These are phyloP conservation scores for Xestoiulus laeticollis DNA, from an alignment of 2,888 invertebrate species.

Conservation along the genomic window DNA sequence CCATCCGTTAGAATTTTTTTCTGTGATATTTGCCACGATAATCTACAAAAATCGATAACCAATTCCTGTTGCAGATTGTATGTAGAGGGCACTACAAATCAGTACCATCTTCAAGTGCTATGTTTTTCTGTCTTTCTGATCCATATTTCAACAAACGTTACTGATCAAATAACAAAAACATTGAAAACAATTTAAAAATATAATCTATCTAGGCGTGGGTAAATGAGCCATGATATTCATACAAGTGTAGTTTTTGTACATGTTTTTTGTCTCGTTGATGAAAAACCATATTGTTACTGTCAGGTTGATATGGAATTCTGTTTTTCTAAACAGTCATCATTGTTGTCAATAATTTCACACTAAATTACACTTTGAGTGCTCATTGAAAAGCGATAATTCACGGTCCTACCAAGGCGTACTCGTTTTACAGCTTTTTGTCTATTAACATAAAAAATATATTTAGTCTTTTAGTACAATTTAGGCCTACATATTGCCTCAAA, in stretches of 20 bases:
- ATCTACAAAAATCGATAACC: not conserved
- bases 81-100: not conserved
- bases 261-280: not conserved
- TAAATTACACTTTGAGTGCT: not conserved
- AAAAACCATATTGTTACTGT: not conserved
- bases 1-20: not conserved
- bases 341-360: slow-evolving; percentile 13
- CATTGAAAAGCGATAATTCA: slow-evolving; percentile 33
- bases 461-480: not conserved
- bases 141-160: not conserved
- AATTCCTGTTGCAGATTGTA: not conserved
- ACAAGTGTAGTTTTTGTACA: too few relatives aligned
- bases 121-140: not conserved
- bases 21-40: not conserved
- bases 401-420: not conserved
- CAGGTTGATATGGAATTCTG: not conserved
- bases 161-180: not conserved
- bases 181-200: not conserved
- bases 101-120: not conserved
- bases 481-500: not conserved
- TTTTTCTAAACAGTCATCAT: not conserved
- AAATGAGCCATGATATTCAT: too few relatives aligned
- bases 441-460: not conserved
- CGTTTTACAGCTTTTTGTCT: not conserved
- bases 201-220: not conserved